Conservation (phyloP, 2,888 invertebrate genomes). For the Criorhina ranunculi region DNA sequence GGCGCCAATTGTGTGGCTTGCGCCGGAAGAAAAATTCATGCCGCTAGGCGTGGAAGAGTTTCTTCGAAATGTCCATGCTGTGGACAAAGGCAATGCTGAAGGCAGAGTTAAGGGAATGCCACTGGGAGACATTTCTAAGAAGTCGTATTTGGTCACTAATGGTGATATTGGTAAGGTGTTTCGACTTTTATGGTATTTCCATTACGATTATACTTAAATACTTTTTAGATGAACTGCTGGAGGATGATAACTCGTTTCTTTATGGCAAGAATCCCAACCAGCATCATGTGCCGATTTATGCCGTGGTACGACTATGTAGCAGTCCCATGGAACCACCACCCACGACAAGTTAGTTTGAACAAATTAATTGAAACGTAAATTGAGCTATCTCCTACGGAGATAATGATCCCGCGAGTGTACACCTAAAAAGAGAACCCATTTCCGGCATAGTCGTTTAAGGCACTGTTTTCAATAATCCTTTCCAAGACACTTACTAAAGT, state of each 20-base stretch:
- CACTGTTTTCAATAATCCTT: no score
- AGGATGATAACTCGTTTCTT: conserved; percentile 86
- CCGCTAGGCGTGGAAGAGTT: conserved; percentile 88
- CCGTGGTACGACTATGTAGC: conserved; percentile 86
- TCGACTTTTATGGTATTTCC: background rate
- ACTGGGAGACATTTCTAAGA: conserved; percentile 83
- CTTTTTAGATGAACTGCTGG: conserved; percentile 81
- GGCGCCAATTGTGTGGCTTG: conserved; percentile 89
- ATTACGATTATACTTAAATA: background rate
- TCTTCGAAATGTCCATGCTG: conserved; percentile 86
- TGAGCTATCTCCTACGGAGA: no score
- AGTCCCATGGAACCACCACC: conserved; percentile 36
- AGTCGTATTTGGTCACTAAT: conserved; percentile 85
- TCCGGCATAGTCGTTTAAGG: no score
- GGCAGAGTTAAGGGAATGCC: conserved; percentile 80
- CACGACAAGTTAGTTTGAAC: conserved; percentile 36
- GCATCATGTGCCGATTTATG: conserved; percentile 87
- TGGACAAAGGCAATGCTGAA: conserved; percentile 80
- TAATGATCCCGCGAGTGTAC: no score
- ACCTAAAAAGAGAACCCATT: no score
- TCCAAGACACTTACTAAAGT: no score
- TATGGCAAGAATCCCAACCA: conserved; percentile 86
- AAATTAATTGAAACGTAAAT: background rate
- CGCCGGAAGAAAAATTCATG: conserved; percentile 88
- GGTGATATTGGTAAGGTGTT: conserved; percentile 84